Evolutionary conservation across 1,140 invertebrate genomes (phyloP).

Genomic region (Piezodorus guildinii): DNA sequence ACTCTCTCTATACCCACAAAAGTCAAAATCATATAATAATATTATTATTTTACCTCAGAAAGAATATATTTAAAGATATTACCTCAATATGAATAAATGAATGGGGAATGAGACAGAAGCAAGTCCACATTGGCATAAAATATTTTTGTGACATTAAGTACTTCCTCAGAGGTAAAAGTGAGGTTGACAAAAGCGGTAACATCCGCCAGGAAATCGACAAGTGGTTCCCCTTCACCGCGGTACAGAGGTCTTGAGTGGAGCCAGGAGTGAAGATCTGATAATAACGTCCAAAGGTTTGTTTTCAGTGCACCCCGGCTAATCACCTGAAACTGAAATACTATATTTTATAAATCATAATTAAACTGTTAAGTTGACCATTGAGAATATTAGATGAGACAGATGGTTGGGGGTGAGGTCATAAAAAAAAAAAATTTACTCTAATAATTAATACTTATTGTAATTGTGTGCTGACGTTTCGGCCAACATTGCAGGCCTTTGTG

Average conservation of each 20-base stretch:
- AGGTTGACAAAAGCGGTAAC: conserved; percentile 19
- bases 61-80: background rate
- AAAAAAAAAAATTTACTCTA: too few relatives aligned
- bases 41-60: too few relatives aligned
- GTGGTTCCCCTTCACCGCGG: conserved; percentile 25
- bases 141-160: conserved; percentile 20
- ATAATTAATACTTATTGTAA: too few relatives aligned
- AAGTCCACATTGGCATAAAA: conserved; percentile 24
- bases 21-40: too few relatives aligned
- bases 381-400: too few relatives aligned
- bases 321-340: conserved; percentile 40
- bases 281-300: conserved; percentile 19
- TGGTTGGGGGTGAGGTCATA: too few relatives aligned
- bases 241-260: background rate
- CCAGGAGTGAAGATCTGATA: background rate
- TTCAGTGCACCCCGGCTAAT: conserved; percentile 47
- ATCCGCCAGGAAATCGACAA: conserved; percentile 18
- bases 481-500: too few relatives aligned
- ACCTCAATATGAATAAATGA: conserved; percentile 25
- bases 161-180: conserved; percentile 17
- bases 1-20: too few relatives aligned
- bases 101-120: conserved; percentile 13
- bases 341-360: too few relatives aligned
- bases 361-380: too few relatives aligned
- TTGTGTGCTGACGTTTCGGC: too few relatives aligned